These are phyloP conservation scores for Pemphredon lugubris DNA, from an alignment of 2,888 invertebrate genomes.

Conservation along the genomic window DNA sequence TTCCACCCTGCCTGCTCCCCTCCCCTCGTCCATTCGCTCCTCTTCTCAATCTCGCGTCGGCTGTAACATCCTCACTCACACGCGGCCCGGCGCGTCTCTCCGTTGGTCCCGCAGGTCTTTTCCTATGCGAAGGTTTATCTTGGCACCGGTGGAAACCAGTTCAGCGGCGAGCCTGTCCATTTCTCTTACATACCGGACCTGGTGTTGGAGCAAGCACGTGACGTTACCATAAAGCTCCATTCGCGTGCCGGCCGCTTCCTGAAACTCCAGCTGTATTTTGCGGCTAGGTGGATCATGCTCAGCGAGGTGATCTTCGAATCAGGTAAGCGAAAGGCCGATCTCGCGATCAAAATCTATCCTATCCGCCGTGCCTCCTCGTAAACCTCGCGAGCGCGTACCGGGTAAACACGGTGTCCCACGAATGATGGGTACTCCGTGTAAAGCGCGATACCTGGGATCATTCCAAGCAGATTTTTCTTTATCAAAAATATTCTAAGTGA, in stretches of 20 bases:
- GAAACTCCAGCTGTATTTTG: constrained; percentile 90
- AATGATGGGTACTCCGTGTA: too few species aligned
- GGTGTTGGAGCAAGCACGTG: constrained; percentile 89
- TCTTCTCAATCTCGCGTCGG: constrained; percentile 18
- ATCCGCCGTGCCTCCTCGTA: background rate
- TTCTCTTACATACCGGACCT: constrained; percentile 90
- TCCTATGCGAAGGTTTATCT: constrained; percentile 89
- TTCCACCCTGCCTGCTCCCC: constrained; percentile 30
- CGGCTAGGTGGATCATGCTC: constrained; percentile 91
- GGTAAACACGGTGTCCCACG: too few species aligned
- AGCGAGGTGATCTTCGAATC: constrained; percentile 93
- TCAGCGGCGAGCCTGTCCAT: constrained; percentile 87
- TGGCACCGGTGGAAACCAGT: constrained; percentile 88
- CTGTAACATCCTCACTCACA: background rate
- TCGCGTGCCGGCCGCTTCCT: constrained; percentile 89
- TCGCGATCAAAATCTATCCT: constrained; percentile 28
- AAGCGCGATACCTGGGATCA: too few species aligned
- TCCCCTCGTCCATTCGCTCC: constrained; percentile 24
- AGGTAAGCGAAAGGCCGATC: constrained; percentile 82
- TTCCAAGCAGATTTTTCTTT: too few species aligned
- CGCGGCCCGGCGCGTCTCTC: constrained; percentile 1
- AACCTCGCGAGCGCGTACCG: background rate
- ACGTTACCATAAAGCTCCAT: constrained; percentile 91
- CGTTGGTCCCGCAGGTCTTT: constrained; percentile 84
- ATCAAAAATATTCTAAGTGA: too few species aligned